These are phyloP conservation scores for Polymixis flavicincta DNA, from an alignment of 2,888 invertebrate species.

Conservation along the genomic window DNA sequence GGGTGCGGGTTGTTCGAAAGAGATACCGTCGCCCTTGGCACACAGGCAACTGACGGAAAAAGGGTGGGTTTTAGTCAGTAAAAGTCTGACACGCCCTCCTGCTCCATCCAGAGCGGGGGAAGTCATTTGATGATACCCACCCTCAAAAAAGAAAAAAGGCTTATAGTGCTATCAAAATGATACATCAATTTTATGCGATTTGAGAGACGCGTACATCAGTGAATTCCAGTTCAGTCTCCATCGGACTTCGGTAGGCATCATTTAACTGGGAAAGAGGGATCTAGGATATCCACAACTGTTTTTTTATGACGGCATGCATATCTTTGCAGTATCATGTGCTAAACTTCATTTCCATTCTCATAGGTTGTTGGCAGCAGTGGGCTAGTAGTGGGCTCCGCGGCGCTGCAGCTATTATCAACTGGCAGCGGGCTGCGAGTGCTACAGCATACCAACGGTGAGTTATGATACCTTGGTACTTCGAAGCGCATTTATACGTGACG, in stretches of 20 bases:
- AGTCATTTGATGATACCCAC: no score
- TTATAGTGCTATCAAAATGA: not conserved
- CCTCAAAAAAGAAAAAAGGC: no score
- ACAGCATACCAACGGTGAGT: slow-evolving; percentile 83
- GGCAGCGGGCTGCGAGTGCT: slow-evolving; percentile 83
- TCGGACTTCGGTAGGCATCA: no score
- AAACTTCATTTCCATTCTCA: not conserved
- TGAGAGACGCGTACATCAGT: not conserved
- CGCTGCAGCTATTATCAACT: slow-evolving; percentile 85
- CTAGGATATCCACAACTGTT: no score
- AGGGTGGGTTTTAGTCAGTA: no score
- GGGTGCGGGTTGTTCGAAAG: no score
- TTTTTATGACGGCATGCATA: not conserved
- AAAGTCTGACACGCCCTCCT: no score
- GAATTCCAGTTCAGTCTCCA: not conserved
- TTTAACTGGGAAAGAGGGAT: not conserved
- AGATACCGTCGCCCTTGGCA: no score
- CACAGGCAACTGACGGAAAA: no score
- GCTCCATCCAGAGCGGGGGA: no score
- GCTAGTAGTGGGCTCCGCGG: slow-evolving; percentile 87
- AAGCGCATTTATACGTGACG: slow-evolving; percentile 12
- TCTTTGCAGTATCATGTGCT: not conserved
- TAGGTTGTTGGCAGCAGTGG: slow-evolving; percentile 88
- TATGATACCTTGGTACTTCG: slow-evolving; percentile 60
- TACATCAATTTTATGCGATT: not conserved